Base-by-base conservation (phyloP, 2,113 vertebrate genomes). In the Channa argus region DNA sequence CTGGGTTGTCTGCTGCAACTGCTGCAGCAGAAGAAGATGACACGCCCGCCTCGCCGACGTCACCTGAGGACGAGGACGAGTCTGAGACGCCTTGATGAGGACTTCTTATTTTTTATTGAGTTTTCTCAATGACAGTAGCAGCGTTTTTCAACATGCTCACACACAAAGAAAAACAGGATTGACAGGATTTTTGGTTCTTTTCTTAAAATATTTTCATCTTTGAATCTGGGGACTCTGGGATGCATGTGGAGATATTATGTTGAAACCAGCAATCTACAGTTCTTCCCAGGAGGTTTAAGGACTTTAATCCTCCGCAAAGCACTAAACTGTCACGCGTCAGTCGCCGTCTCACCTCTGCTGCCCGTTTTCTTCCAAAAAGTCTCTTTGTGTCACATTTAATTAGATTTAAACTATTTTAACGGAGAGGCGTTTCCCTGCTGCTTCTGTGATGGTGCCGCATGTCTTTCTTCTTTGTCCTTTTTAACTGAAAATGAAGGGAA, bases 51-150 rank as follows among this genome's bases (percentile, higher is more conserved):
- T 67, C 77, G 0, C 76, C 79, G 0, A 83, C 72, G 0, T 87
- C 90, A 0, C 88, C 81, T 0, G 86, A 87, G 54, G 86, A 94
- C 79, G 79, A 96, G 63, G 88, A 96, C 80, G 91, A 91, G 54
- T 63, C 75, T 68, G 85, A 95, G 94, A 95, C 95, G 76, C 69
- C 73, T 1, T 89, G 65, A 91, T 0, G 0, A 47, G 11, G 6
- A 71, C 43, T 44, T 50, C 12, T 37, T n/a, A 14, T 36, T 43
- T 15, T 66, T 56, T 4, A 43, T n/a, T 62, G 5, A 47, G 39
- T 58, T 63, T 71, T 74, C 53, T 77, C 33, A 7, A 3, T 43
- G 53, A 5, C 34, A 41, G 46, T n/a, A 33, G 56, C 47, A 52
- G 34, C 4, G 1, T 53, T 79, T 46, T 58, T 44, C 44, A 67